These are phyloP conservation scores for Epizoanthus fatuus DNA, from an alignment of 92 coral and sea anemone genomes.

Conservation along the genomic window DNA sequence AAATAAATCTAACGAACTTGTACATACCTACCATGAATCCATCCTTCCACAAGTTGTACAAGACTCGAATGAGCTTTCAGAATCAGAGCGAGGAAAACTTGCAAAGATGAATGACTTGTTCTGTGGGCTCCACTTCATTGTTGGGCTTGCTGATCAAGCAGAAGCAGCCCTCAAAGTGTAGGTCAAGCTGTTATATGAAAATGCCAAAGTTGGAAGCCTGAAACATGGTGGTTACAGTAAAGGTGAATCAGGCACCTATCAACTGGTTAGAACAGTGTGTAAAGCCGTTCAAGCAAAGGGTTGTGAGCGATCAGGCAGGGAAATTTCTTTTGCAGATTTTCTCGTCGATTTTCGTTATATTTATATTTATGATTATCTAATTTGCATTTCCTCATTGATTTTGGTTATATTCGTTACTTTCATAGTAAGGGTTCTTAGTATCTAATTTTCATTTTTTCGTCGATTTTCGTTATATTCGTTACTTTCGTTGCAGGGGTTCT, in stretches of 20 bases:
- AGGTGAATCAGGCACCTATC: constrained; percentile 37
- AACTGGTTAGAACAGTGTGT: constrained; percentile 14
- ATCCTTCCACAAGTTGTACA: constrained; percentile 1
- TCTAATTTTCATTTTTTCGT: no score
- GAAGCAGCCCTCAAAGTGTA: constrained; percentile 38
- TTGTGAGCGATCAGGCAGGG: constrained; percentile 20
- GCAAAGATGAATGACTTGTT: constrained; percentile 25
- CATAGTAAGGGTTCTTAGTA: no score
- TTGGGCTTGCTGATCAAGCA: constrained; percentile 46
- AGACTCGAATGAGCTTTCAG: neutral
- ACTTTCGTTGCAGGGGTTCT: no score
- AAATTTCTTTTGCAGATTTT: constrained; percentile 6
- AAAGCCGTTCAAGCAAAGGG: constrained; percentile 32
- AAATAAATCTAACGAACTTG: constrained; percentile 9
- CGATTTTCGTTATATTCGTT: no score
- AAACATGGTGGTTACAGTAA: constrained; percentile 28
- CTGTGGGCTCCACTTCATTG: constrained; percentile 54
- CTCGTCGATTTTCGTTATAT: neutral
- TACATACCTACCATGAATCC: neutral
- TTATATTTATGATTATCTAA: no score
- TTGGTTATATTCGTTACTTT: no score
- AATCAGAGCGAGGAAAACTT: neutral
- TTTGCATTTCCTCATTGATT: no score
- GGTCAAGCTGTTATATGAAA: constrained; percentile 30
- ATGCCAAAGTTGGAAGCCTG: constrained; percentile 19